phyloP scores from a whole-genome alignment of 2,113 vertebrate species.

The Elephantulus edwardii region DNA sequence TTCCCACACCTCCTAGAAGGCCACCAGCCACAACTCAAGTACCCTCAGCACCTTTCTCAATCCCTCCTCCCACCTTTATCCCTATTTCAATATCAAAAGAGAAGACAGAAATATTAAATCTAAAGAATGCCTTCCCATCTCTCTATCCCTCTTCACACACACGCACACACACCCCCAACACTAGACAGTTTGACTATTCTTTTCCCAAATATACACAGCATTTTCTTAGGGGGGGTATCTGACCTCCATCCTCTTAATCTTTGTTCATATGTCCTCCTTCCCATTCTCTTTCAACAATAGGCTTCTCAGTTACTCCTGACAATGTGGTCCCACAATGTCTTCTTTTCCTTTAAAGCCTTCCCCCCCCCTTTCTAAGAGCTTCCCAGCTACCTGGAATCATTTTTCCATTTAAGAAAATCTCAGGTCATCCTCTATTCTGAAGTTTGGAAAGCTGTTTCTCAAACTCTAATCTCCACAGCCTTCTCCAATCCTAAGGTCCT shows the following conservation, averaged over 20 bases:
- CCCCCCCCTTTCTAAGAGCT: not conserved
- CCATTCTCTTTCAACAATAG: not conserved
- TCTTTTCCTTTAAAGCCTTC: not conserved
- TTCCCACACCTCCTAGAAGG: not conserved
- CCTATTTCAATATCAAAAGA: conserved; percentile 4
- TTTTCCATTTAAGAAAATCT: not conserved
- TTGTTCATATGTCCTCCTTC: not conserved
- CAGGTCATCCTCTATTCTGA: not conserved
- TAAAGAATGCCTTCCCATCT: not conserved
- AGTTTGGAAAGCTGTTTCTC: not conserved
- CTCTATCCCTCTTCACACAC: not conserved
- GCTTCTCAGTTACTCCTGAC: not conserved
- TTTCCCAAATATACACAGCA: not conserved
- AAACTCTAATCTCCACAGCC: not conserved
- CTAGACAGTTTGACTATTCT: not conserved
- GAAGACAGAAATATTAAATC: not conserved
- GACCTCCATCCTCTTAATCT: not conserved
- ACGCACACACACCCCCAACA: not conserved
- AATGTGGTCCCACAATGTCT: not conserved
- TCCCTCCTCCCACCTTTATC: not conserved
- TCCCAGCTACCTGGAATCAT: not conserved
- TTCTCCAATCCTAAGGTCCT: not conserved
- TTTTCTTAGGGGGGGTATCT: not conserved
- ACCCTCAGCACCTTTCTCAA: not conserved
- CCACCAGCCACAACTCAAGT: not conserved